phyloP scores from a whole-genome alignment of 1,140 invertebrate species.

The Drosophila repleta region DNA sequence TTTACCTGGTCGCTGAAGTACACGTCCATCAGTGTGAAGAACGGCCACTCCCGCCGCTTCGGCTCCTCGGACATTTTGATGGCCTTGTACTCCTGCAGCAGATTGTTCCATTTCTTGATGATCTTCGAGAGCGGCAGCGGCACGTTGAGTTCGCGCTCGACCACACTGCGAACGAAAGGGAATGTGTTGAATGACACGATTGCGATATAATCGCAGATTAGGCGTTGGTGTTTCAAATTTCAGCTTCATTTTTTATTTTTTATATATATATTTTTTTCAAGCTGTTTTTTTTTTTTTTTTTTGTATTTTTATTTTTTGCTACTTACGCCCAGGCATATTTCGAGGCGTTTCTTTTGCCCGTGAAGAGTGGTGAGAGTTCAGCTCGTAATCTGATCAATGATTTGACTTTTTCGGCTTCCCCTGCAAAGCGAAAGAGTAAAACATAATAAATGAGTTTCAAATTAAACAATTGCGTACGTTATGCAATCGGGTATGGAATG shows the following conservation, averaged over 20 bases:
- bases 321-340: constrained; percentile 85
- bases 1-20: constrained; percentile 84
- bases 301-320: constrained; percentile 10
- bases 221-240: constrained; percentile 17
- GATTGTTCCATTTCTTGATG: constrained; percentile 84
- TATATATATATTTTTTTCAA: not conserved
- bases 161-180: constrained; percentile 57
- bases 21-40: constrained; percentile 83
- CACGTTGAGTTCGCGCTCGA: constrained; percentile 83
- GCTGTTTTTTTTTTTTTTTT: not conserved
- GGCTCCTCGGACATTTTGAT: constrained; percentile 84
- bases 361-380: constrained; percentile 83
- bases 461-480: constrained; percentile 41
- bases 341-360: constrained; percentile 83
- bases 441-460: constrained; percentile 22
- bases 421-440: constrained; percentile 49
- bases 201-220: constrained; percentile 19
- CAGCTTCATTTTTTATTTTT: not conserved
- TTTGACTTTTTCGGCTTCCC: constrained; percentile 84
- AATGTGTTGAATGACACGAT: constrained; percentile 3
- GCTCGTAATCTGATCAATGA: constrained; percentile 83
- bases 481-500: constrained; percentile 33
- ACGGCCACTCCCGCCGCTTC: constrained; percentile 83
- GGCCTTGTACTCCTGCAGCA: constrained; percentile 84
- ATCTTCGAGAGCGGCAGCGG: constrained; percentile 83